Evolutionary conservation across 2,888 invertebrate genomes (phyloP).

Genomic region (Chrysolina americana): DNA sequence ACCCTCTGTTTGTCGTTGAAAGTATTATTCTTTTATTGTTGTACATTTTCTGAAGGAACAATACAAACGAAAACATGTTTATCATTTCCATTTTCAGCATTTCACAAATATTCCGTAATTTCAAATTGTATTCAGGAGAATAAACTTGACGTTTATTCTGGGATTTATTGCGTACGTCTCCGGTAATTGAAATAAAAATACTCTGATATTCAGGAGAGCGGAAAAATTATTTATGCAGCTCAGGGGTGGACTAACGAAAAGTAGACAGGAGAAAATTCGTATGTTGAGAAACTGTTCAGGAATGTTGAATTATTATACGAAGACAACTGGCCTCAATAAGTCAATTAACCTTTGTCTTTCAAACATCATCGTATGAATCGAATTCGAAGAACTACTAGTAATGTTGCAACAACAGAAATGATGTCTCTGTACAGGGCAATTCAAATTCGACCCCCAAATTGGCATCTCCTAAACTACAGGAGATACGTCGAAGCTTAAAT

Average conservation of each 20-base stretch:
- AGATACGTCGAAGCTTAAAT: no score
- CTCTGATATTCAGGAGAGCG: conserved; percentile 48
- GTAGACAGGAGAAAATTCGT: background rate
- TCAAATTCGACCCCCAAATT: no score
- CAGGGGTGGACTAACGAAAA: background rate
- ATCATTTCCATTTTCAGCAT: conserved; percentile 47
- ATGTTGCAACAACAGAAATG: no score
- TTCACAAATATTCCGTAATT: conserved; percentile 50
- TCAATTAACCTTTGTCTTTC: no score
- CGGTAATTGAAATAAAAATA: conserved; percentile 58
- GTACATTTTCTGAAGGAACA: conserved; percentile 45
- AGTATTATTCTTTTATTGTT: conserved; percentile 37
- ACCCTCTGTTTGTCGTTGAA: conserved; percentile 19
- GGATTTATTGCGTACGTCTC: conserved; percentile 54
- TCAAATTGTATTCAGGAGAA: conserved; percentile 50
- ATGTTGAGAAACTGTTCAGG: background rate
- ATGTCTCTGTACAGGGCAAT: no score
- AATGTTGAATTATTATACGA: background rate
- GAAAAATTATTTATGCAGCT: conserved; percentile 1
- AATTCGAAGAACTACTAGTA: no score
- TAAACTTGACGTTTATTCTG: conserved; percentile 52
- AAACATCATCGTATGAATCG: no score
- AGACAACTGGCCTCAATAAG: no score
- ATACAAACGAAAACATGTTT: conserved; percentile 49
- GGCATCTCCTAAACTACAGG: no score